Conservation (phyloP, 2,113 vertebrate species). For the Ailuropoda melanoleuca region DNA sequence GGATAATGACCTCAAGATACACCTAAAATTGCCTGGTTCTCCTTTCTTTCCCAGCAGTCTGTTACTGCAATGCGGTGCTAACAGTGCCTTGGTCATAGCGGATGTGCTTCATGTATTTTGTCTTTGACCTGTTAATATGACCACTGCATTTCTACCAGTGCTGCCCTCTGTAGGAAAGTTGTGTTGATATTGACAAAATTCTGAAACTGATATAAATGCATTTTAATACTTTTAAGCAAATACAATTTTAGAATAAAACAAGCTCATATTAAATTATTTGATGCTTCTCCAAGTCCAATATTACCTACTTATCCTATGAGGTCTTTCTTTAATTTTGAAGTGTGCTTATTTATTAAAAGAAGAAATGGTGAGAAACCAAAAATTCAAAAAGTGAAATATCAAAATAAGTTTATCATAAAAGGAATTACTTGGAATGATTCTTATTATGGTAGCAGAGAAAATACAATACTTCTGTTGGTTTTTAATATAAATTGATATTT, state of each 20-base stretch:
- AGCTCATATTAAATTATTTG: neutral
- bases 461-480: neutral
- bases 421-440: neutral
- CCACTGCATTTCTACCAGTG: neutral
- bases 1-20: neutral
- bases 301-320: neutral
- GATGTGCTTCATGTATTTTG: neutral
- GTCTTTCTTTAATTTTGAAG: neutral
- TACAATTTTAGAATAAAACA: neutral
- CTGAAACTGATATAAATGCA: neutral
- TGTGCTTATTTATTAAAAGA: neutral
- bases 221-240: neutral
- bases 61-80: neutral
- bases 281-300: neutral
- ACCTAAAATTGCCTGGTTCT: neutral
- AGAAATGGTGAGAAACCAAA: neutral
- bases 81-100: neutral
- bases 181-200: neutral
- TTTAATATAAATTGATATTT: constrained; percentile 29
- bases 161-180: neutral
- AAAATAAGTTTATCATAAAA: neutral
- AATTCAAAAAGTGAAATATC: neutral
- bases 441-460: neutral
- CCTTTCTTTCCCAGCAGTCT: neutral
- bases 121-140: neutral